A percentile compares a stretch with the other conserved stretches of the same genome.
phyloP scores from a whole-genome alignment of 2,888 invertebrate species.

The Anarsia innoxiella region DNA sequence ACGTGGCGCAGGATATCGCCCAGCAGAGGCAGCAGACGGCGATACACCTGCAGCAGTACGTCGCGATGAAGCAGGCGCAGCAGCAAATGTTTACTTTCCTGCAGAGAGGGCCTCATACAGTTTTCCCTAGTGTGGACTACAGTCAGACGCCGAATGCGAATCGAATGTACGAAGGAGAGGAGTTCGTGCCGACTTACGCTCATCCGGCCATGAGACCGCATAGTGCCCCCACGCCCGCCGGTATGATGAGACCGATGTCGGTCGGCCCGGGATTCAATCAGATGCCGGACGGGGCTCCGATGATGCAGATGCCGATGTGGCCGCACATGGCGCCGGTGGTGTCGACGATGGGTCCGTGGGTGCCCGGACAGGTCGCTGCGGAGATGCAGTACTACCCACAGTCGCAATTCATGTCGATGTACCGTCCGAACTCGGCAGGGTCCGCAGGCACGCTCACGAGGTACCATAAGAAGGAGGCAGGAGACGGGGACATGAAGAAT shows the following conservation, averaged over 20 bases:
- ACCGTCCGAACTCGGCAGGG: slow-evolving; percentile 62
- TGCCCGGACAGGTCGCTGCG: slow-evolving; percentile 46
- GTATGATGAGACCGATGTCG: slow-evolving; percentile 51
- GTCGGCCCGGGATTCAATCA: slow-evolving; percentile 43
- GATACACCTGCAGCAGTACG: slow-evolving; percentile 66
- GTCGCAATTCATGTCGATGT: slow-evolving; percentile 62
- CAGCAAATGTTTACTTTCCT: slow-evolving; percentile 66
- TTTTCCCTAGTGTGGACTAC: slow-evolving; percentile 58
- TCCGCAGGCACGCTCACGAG: slow-evolving; percentile 66
- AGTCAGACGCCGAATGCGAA: slow-evolving; percentile 38
- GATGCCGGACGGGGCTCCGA: slow-evolving; percentile 48
- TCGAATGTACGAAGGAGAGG: slow-evolving; percentile 54
- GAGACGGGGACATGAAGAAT: slow-evolving; percentile 47
- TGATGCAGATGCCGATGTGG: slow-evolving; percentile 66
- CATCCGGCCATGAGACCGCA: slow-evolving; percentile 55
- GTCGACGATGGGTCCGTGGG: slow-evolving; percentile 55
- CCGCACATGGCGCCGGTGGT: slow-evolving; percentile 56
- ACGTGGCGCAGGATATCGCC: slow-evolving; percentile 47
- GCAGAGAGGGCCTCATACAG: slow-evolving; percentile 60
- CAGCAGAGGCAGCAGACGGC: slow-evolving; percentile 69
- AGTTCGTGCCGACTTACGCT: slow-evolving; percentile 48
- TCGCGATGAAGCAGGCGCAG: slow-evolving; percentile 72
- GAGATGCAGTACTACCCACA: slow-evolving; percentile 68
- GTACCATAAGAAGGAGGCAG: slow-evolving; percentile 56
- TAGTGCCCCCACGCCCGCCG: slow-evolving; percentile 56